A percentile compares a stretch with the other conserved stretches of the same genome.
Evolutionary conservation across 2,113 vertebrate genomes (phyloP).

Genomic region (Pedionomus torquatus): DNA sequence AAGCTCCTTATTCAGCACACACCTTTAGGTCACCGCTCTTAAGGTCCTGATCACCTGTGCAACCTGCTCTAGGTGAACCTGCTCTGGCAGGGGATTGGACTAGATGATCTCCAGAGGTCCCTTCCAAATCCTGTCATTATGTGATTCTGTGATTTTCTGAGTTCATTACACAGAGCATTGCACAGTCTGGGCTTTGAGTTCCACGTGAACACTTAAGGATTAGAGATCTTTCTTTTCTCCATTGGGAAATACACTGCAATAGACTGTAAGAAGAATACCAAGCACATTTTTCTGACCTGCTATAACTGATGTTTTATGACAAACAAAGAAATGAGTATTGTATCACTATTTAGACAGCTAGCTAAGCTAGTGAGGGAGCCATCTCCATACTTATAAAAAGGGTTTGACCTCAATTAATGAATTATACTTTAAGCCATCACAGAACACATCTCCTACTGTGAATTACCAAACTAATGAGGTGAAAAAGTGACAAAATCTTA

Average conservation of each 20-base stretch:
- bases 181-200: background rate
- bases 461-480: slow-evolving; percentile 42
- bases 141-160: background rate
- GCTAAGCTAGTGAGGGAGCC: background rate
- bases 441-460: background rate
- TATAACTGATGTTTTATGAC: background rate
- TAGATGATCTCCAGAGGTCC: too few species aligned
- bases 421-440: slow-evolving; percentile 3
- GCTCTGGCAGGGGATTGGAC: too few species aligned
- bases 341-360: background rate
- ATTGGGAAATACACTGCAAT: background rate
- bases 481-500: slow-evolving; percentile 40
- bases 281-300: background rate
- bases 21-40: background rate
- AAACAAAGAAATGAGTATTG: background rate
- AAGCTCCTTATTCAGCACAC: background rate
- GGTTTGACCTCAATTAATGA: slow-evolving; percentile 34
- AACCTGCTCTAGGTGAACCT: too few species aligned
- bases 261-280: background rate
- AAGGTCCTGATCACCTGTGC: background rate
- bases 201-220: background rate
- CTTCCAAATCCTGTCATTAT: too few species aligned
- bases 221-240: background rate
- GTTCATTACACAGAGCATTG: background rate
- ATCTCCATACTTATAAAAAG: background rate